These are phyloP conservation scores for Hirudo medicinalis DNA, from an alignment of 1,140 invertebrate genomes.

Conservation along the genomic window DNA sequence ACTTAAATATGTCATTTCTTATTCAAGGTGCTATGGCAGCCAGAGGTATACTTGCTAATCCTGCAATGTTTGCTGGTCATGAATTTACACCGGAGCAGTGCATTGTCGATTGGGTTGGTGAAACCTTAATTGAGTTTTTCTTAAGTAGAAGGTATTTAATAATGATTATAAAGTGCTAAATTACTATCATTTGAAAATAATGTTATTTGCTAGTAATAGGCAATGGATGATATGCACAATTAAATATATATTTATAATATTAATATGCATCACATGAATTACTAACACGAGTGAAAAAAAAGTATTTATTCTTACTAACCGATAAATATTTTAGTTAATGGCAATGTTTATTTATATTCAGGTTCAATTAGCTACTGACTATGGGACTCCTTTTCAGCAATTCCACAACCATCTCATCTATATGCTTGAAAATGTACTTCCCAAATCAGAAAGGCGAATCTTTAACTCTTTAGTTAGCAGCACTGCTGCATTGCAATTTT, in stretches of 20 bases:
- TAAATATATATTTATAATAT: background rate
- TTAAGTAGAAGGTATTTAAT: no score
- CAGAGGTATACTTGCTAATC: conserved; percentile 74
- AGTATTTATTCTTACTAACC: no score
- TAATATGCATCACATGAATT: no score
- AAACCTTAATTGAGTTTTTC: no score
- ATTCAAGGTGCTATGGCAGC: conserved; percentile 69
- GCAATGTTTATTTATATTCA: conserved; percentile 16
- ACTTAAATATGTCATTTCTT: conserved; percentile 15
- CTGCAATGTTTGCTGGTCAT: conserved; percentile 65
- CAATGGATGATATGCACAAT: background rate
- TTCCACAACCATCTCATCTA: conserved; percentile 88
- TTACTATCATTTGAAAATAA: no score
- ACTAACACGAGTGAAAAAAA: no score
- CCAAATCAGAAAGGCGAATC: conserved; percentile 52
- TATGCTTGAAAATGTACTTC: conserved; percentile 71
- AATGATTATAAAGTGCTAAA: no score
- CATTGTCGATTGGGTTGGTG: conserved; percentile 66
- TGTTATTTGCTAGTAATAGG: no score
- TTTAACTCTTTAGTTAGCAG: conserved; percentile 65
- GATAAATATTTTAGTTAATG: no score
- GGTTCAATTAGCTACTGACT: conserved; percentile 46
- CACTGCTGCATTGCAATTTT: conserved; percentile 56
- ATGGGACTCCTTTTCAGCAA: conserved; percentile 56
- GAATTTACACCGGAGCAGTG: conserved; percentile 58